A percentile compares a stretch with the other conserved stretches of the same genome.
Conservation (phyloP, 2,113 vertebrate genomes). For the Burhinus bistriatus region DNA sequence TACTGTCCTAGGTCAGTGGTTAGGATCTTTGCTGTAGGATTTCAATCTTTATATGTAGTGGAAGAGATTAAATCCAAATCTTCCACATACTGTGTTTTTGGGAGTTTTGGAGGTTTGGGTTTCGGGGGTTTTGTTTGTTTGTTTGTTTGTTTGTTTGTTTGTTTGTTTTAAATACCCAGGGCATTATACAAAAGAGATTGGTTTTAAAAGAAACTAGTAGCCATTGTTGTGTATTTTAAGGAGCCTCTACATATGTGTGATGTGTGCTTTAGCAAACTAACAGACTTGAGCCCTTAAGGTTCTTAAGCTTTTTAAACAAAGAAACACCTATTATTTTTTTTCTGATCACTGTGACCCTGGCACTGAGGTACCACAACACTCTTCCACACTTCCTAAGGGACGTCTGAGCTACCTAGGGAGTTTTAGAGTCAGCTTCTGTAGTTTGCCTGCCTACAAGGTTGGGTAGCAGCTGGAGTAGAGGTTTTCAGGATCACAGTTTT, state of each 20-base stretch:
- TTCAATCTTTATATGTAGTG: neutral
- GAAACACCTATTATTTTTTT: neutral
- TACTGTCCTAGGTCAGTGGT: neutral
- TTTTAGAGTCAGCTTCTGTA: neutral
- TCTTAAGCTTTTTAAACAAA: neutral
- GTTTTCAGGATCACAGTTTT: neutral
- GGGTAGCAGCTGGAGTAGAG: neutral
- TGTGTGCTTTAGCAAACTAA: neutral
- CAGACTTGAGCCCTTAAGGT: neutral
- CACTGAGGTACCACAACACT: neutral
- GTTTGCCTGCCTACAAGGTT: neutral
- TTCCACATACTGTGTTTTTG: neutral
- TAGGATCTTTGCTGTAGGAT: neutral
- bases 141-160: too few species aligned
- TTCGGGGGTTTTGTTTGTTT: too few species aligned
- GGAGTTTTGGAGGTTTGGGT: too few species aligned
- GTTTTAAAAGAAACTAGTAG: neutral
- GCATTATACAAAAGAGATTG: neutral
- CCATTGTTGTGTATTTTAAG: neutral
- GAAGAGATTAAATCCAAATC: neutral
- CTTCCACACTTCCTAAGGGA: neutral
- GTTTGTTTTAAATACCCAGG: neutral
- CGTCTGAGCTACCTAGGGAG: neutral
- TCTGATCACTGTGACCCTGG: neutral
- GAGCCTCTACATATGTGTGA: neutral